Conservation (phyloP, 2,888 invertebrate genomes). For the Bombyx huttoni region DNA sequence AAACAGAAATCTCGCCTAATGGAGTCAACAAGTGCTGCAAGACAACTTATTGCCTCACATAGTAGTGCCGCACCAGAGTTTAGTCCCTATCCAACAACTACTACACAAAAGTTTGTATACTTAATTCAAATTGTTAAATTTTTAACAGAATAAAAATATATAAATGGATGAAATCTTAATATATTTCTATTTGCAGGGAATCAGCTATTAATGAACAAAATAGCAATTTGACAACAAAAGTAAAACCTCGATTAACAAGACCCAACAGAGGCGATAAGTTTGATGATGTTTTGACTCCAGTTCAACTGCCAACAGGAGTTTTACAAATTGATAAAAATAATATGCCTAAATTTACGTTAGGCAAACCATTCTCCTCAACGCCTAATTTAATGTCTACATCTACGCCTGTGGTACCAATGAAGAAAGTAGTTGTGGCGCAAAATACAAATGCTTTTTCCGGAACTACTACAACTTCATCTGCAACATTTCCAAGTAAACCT, state of each 20-base stretch:
- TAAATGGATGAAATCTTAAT: background rate
- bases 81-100: constrained; percentile 23
- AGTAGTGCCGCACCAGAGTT: constrained; percentile 46
- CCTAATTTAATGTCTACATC: background rate
- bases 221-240: constrained; percentile 32
- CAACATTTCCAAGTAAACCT: constrained; percentile 13
- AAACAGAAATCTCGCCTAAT: constrained; percentile 73
- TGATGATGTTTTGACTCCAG: constrained; percentile 17
- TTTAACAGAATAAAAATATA: background rate
- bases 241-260: constrained; percentile 34
- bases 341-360: constrained; percentile 41
- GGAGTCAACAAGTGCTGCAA: constrained; percentile 74
- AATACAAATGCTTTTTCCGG: background rate
- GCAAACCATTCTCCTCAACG: constrained; percentile 6
- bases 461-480: background rate
- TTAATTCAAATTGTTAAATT: background rate
- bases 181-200: constrained; percentile 22
- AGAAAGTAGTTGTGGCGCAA: background rate
- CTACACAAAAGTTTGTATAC: constrained; percentile 12
- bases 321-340: constrained; percentile 41
- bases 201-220: constrained; percentile 13
- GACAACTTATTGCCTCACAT: constrained; percentile 72
- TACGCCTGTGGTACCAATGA: background rate
- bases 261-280: constrained; percentile 18
- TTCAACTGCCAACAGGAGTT: constrained; percentile 33